A percentile compares a stretch with the other conserved stretches of the same genome.
Conservation (phyloP, 2,797 vertebrate species). For the Chiroxiphia lanceolata region DNA sequence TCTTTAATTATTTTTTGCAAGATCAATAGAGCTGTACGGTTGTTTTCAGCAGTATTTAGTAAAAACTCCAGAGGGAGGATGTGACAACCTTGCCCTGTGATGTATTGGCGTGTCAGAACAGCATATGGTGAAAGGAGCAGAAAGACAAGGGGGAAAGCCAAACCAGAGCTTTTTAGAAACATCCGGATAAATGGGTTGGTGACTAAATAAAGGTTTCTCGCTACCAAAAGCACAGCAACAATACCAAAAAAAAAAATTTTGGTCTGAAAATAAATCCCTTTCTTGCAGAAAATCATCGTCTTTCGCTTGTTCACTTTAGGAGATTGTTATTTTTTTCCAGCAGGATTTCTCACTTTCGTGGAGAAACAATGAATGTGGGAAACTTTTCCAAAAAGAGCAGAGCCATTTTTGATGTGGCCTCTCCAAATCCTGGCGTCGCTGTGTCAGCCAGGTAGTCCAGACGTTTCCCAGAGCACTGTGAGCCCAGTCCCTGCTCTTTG, state of each 20-base stretch:
- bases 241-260: not conserved
- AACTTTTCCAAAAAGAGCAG: not conserved
- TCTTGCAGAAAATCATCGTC: not conserved
- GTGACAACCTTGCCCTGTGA: not conserved
- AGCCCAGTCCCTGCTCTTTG: not conserved
- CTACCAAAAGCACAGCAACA: not conserved
- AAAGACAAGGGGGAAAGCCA: not conserved
- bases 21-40: not conserved
- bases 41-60: not conserved
- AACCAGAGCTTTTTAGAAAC: not conserved
- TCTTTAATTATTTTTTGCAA: not conserved
- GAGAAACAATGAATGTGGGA: not conserved
- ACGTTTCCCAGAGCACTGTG: fast-evolving
- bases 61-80: not conserved
- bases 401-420: not conserved
- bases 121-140: constrained; percentile 12
- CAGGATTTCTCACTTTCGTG: not conserved
- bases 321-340: not conserved
- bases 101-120: constrained; percentile 17
- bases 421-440: not conserved
- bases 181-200: not conserved
- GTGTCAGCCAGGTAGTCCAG: not conserved
- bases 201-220: not conserved
- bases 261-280: not conserved
- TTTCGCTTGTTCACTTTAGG: not conserved